phyloP scores from a whole-genome alignment of 2,113 vertebrate genomes.

The Crocuta crocuta region DNA sequence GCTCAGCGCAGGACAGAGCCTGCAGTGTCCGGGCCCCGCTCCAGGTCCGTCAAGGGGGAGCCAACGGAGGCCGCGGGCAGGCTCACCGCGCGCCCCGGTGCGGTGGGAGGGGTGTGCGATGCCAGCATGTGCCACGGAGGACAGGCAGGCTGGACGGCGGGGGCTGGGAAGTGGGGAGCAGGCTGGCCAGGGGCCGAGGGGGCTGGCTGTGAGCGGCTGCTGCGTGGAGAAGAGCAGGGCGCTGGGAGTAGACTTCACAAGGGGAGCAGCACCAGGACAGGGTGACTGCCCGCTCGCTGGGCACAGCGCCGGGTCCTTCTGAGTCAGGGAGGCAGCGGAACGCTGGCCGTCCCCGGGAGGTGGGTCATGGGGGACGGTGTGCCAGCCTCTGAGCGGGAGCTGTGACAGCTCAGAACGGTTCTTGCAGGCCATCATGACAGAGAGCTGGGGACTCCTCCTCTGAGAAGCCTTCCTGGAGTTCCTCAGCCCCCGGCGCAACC shows the following conservation, averaged over 20 bases:
- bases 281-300: accelerated
- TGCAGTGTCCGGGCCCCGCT: accelerated
- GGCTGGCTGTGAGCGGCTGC: neutral
- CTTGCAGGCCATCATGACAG: accelerated
- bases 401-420: neutral
- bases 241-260: too few species aligned
- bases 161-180: neutral
- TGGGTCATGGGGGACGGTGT: accelerated
- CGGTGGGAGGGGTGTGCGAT: accelerated
- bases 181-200: neutral
- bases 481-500: accelerated
- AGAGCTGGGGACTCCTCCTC: neutral
- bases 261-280: accelerated
- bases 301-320: accelerated
- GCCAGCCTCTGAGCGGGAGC: neutral
- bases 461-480: neutral
- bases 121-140: accelerated
- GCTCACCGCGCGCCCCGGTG: accelerated
- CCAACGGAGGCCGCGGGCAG: accelerated
- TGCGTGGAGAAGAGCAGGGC: accelerated
- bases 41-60: neutral
- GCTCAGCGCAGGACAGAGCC: neutral
- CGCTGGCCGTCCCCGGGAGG: accelerated
- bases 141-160: accelerated
- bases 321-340: neutral